phyloP scores from a whole-genome alignment of 2,113 vertebrate species.

The Xiphias gladius region DNA sequence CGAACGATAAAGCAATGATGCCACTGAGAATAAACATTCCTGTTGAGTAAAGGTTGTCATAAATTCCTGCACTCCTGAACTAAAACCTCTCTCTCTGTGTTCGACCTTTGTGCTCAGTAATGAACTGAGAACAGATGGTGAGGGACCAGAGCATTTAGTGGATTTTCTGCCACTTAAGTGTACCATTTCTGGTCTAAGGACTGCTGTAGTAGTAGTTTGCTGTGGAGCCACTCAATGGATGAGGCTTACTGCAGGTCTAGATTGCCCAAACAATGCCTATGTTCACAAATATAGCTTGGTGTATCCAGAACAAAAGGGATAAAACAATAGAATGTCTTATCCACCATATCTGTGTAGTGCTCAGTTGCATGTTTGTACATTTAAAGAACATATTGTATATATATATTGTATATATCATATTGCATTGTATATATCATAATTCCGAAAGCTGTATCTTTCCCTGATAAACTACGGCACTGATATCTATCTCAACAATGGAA shows the following conservation, averaged over 20 bases:
- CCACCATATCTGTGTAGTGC: not conserved
- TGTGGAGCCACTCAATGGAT: not conserved
- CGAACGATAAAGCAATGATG: conserved; percentile 6
- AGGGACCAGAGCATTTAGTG: conserved; percentile 10
- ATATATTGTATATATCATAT: too few species aligned
- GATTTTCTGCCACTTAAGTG: conserved; percentile 28
- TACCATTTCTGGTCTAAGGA: conserved; percentile 8
- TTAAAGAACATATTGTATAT: not conserved
- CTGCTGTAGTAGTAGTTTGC: not conserved
- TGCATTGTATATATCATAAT: not conserved
- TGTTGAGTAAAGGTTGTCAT: not conserved
- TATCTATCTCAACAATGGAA: conserved; percentile 14
- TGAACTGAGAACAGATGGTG: conserved; percentile 33
- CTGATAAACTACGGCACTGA: not conserved
- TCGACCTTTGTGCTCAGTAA: conserved; percentile 6
- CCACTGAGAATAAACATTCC: not conserved
- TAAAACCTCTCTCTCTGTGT: not conserved
- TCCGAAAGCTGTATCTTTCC: not conserved
- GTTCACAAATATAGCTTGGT: not conserved
- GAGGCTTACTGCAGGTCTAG: conserved; percentile 1
- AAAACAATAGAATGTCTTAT: not conserved
- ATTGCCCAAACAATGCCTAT: not conserved
- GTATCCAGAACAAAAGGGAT: not conserved
- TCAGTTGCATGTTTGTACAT: not conserved
- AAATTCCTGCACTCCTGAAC: not conserved